Conservation (phyloP, 2,113 vertebrate species). For the Tauraco erythrolophus region DNA sequence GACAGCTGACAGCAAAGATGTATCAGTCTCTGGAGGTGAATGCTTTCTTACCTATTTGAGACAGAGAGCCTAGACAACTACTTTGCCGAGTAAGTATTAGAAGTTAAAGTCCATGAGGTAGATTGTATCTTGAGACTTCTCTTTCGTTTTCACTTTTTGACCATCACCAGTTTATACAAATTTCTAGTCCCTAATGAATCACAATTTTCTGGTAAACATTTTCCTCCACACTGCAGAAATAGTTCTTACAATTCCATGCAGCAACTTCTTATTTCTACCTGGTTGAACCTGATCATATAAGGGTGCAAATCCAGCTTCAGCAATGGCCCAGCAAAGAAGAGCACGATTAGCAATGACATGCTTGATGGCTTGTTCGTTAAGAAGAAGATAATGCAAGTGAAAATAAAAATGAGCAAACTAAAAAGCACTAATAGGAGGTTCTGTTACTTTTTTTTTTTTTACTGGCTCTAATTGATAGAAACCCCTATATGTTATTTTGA, state of each 20-base stretch:
- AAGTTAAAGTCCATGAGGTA: not conserved
- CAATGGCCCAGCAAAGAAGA: not conserved
- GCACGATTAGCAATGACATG: not conserved
- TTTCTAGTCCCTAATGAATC: not conserved
- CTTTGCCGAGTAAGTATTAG: not conserved
- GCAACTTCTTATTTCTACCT: not conserved
- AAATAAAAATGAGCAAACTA: not conserved
- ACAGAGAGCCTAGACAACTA: not conserved
- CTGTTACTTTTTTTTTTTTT: not conserved
- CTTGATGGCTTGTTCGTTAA: not conserved
- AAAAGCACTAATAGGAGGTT: not conserved
- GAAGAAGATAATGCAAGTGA: not conserved
- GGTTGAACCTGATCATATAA: not conserved
- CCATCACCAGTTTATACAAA: not conserved
- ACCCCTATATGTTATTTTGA: not conserved
- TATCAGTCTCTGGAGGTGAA: not conserved
- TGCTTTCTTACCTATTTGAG: not conserved
- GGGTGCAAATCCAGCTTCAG: not conserved
- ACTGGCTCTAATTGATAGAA: not conserved
- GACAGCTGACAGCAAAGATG: not conserved
- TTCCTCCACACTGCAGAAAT: not conserved
- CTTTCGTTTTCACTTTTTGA: not conserved
- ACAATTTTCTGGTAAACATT: not conserved
- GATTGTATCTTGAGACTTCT: not conserved
- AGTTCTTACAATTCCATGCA: not conserved